Evolutionary conservation across 2,113 vertebrate species (phyloP).

Genomic region (Tragelaphus scriptus): DNA sequence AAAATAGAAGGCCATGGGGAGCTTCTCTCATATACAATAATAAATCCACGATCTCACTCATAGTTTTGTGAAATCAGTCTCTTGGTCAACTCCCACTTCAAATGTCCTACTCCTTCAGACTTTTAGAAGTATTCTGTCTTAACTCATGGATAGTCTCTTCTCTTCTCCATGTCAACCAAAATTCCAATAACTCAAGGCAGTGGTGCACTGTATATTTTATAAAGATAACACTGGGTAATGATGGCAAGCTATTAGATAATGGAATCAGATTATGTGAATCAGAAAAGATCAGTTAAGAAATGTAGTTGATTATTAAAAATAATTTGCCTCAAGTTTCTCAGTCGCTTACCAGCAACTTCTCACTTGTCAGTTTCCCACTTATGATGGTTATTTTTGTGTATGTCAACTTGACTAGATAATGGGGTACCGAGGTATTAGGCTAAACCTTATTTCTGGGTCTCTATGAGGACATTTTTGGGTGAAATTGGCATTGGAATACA

Average conservation of each 20-base stretch:
- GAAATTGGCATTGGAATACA: not conserved
- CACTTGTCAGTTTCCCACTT: not conserved
- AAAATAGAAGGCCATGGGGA: not conserved
- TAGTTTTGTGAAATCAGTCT: not conserved
- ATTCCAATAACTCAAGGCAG: not conserved
- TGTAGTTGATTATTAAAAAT: not conserved
- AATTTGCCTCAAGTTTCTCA: not conserved
- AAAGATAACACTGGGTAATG: not conserved
- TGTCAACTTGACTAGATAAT: not conserved
- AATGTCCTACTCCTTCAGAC: not conserved
- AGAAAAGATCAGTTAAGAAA: not conserved
- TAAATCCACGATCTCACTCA: not conserved
- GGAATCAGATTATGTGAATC: not conserved
- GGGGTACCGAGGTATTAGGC: not conserved
- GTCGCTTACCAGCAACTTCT: not conserved
- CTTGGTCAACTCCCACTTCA: not conserved
- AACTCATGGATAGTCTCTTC: not conserved
- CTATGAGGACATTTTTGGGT: not conserved
- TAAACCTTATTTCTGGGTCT: not conserved
- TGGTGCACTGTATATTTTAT: not conserved
- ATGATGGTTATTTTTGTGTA: not conserved
- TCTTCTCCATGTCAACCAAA: not conserved
- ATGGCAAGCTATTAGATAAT: not conserved
- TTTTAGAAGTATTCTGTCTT: not conserved
- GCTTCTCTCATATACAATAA: not conserved